phyloP scores from a whole-genome alignment of 64 coral and sea anemone genomes.

The Montipora foliosa region DNA sequence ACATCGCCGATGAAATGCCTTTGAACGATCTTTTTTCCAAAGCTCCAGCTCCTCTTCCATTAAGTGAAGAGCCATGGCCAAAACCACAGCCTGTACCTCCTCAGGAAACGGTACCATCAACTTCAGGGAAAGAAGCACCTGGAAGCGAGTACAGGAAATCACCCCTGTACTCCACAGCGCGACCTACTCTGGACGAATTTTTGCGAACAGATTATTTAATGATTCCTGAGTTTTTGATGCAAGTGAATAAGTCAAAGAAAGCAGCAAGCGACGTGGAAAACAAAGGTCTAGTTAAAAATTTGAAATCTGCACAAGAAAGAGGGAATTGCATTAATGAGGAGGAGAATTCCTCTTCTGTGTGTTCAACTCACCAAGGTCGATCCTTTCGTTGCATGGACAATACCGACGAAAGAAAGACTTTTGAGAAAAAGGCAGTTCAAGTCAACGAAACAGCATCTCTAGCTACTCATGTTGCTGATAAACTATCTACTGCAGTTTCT shows the following conservation, averaged over 20 bases:
- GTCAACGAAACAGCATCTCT: not conserved
- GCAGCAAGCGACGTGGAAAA: not conserved
- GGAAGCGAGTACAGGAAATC: not conserved
- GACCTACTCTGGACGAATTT: slow-evolving; percentile 79
- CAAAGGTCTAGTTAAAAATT: not conserved
- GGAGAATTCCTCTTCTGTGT: not conserved
- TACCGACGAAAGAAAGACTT: not conserved
- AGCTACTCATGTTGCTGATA: not conserved
- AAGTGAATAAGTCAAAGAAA: slow-evolving; percentile 22
- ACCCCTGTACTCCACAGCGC: slow-evolving; percentile 49
- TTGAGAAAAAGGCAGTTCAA: not conserved
- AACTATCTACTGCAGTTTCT: not conserved
- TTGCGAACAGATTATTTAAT: slow-evolving; percentile 70
- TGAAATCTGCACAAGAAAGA: not conserved
- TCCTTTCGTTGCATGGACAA: not conserved
- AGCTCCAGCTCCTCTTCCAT: slow-evolving; percentile 19
- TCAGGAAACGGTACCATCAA: not conserved
- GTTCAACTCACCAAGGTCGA: not conserved
- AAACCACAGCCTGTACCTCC: not conserved
- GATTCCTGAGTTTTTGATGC: slow-evolving; percentile 30
- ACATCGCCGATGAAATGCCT: slow-evolving; percentile 27
- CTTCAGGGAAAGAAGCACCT: not conserved
- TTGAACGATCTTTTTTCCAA: slow-evolving; percentile 72
- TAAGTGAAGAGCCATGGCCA: slow-evolving; percentile 64
- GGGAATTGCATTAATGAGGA: not conserved